phyloP scores from a whole-genome alignment of 30 jellyfish, hydroid and myxozoan genomes.

The Cassiopea xamachana region DNA sequence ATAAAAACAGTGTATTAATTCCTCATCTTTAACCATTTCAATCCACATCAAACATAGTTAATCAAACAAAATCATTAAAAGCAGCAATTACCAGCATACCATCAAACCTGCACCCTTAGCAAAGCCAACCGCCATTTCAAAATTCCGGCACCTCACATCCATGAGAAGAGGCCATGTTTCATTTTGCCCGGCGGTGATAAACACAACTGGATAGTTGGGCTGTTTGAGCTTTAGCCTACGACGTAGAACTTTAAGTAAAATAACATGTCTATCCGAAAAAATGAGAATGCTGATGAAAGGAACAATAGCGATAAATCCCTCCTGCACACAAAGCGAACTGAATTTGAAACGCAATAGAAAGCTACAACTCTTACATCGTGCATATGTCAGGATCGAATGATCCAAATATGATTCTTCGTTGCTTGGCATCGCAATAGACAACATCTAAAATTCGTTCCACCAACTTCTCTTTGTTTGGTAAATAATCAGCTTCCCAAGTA shows the following conservation, averaged over 20 bases:
- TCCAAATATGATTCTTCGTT: conserved; percentile 75
- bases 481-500: conserved; percentile 77
- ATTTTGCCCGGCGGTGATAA: conserved; percentile 68
- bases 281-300: too few relatives aligned
- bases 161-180: conserved; percentile 29
- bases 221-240: conserved; percentile 69
- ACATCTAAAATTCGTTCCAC: conserved; percentile 82
- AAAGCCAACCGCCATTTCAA: conserved; percentile 57
- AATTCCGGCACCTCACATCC: conserved; percentile 67
- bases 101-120: conserved; percentile 60
- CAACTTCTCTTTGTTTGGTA: conserved; percentile 42
- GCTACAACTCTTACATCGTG: conserved; percentile 56
- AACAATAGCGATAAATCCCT: neutral
- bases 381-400: conserved; percentile 89
- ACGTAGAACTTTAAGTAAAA: too few relatives aligned
- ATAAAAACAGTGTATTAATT: too few relatives aligned
- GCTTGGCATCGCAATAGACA: conserved; percentile 43
- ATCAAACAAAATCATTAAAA: neutral
- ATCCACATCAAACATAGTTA: neutral
- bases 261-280: too few relatives aligned
- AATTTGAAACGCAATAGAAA: neutral
- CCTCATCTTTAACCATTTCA: too few relatives aligned
- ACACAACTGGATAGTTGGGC: conserved; percentile 44
- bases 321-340: neutral
- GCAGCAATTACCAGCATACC: conserved; percentile 7